Percentiles rank a stretch among this genome's conserved stretches.
Evolutionary conservation across 2,888 invertebrate genomes (phyloP).

Genomic region (Nemapogon koenigi): DNA sequence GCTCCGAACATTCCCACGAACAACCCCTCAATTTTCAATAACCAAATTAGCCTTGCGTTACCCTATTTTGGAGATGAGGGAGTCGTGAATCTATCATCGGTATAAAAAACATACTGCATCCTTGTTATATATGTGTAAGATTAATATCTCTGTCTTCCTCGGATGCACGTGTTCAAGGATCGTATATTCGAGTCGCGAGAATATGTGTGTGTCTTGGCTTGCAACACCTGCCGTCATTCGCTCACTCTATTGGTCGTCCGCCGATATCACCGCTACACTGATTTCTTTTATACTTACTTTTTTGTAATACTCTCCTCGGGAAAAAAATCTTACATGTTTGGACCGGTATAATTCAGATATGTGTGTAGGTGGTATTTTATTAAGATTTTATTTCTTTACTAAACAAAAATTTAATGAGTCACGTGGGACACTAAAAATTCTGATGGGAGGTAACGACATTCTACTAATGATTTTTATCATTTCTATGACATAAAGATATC

Average conservation of each 20-base stretch:
- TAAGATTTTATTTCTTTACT: conserved; percentile 44
- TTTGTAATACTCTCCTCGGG: conserved; percentile 54
- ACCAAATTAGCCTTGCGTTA: conserved; percentile 68
- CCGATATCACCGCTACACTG: conserved; percentile 61
- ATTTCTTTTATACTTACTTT: conserved; percentile 59
- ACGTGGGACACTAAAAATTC: too few relatives aligned
- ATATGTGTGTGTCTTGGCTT: conserved; percentile 44
- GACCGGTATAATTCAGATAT: conserved; percentile 51
- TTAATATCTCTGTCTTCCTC: conserved; percentile 52
- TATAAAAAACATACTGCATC: conserved; percentile 52
- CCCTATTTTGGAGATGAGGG: conserved; percentile 65
- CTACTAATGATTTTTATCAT: too few relatives aligned
- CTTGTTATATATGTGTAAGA: conserved; percentile 25
- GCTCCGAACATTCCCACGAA: conserved; percentile 72
- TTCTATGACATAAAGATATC: too few relatives aligned
- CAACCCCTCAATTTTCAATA: conserved; percentile 67
- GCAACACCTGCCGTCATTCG: conserved; percentile 55
- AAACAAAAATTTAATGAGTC: conserved; percentile 50
- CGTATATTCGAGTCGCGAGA: conserved; percentile 44
- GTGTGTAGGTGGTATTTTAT: conserved; percentile 59
- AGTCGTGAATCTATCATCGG: conserved; percentile 62
- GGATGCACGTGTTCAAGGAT: conserved; percentile 64
- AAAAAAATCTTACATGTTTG: conserved; percentile 56
- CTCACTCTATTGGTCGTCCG: conserved; percentile 53
- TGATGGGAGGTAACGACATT: too few relatives aligned